Percentiles rank a stretch among this genome's conserved stretches.
Conservation (phyloP, 2,113 vertebrate genomes). For the Callionymus lyra region DNA sequence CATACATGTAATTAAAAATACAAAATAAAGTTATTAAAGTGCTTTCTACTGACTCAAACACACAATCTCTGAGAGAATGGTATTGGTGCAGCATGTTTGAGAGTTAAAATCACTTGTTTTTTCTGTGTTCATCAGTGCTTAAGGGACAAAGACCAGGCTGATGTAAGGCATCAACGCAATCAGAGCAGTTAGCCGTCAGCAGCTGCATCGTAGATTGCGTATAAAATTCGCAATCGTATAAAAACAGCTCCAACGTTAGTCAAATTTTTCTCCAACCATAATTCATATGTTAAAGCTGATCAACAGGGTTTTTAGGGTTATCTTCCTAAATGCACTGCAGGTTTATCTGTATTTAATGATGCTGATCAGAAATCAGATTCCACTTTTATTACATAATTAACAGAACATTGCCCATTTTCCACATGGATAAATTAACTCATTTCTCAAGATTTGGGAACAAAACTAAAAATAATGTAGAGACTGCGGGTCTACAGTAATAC, state of each 20-base stretch:
- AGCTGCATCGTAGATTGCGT: slow-evolving; percentile 33
- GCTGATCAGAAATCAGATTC: slow-evolving; percentile 24
- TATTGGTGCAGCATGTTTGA: slow-evolving; percentile 60
- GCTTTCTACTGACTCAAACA: slow-evolving; percentile 62
- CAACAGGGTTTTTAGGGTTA: too few relatives aligned
- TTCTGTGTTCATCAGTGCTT: slow-evolving; percentile 68
- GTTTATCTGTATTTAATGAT: too few relatives aligned
- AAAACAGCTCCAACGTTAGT: too few relatives aligned
- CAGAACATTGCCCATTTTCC: slow-evolving; percentile 29
- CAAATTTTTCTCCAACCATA: too few relatives aligned
- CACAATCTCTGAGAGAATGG: slow-evolving; percentile 58
- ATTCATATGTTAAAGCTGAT: too few relatives aligned
- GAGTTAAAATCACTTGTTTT: slow-evolving; percentile 60
- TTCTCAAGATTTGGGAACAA: slow-evolving; percentile 14
- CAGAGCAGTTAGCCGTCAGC: slow-evolving; percentile 47
- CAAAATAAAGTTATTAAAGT: slow-evolving; percentile 56
- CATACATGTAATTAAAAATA: slow-evolving; percentile 46
- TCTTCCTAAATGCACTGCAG: too few relatives aligned
- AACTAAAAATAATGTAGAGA: slow-evolving; percentile 7
- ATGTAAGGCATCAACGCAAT: slow-evolving; percentile 65
- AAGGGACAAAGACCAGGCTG: slow-evolving; percentile 45
- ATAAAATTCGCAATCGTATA: too few relatives aligned
- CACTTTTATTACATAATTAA: slow-evolving; percentile 26
- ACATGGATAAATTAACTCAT: slow-evolving; percentile 33
- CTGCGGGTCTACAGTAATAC: slow-evolving; percentile 26